Evolutionary conservation across 1,140 invertebrate species (phyloP).

Genomic region (Diprion similis): DNA sequence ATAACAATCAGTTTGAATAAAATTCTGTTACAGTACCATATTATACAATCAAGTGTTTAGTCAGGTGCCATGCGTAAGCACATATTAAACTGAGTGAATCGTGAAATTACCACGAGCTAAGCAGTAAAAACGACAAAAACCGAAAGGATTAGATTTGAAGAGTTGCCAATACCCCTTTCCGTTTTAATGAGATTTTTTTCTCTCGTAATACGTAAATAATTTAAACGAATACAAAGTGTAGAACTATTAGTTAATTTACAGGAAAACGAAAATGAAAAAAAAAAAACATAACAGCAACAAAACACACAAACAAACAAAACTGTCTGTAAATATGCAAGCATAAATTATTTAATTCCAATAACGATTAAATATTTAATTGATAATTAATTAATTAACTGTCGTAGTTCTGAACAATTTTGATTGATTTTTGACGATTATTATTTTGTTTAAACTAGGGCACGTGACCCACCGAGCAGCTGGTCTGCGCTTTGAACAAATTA

Average conservation of each 20-base stretch:
- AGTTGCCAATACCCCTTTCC: constrained; percentile 1
- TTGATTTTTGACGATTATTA: constrained; percentile 21
- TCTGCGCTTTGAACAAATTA: constrained; percentile 45
- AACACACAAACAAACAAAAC: background rate
- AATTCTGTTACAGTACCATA: constrained; percentile 2
- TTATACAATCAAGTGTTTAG: background rate
- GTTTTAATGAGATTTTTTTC: background rate
- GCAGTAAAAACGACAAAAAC: background rate
- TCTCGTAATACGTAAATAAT: background rate
- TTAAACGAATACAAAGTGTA: background rate
- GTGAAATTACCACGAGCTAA: no score
- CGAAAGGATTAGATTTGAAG: background rate
- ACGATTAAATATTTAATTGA: constrained; percentile 43
- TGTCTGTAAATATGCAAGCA: constrained; percentile 35
- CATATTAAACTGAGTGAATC: background rate
- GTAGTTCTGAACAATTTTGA: constrained; percentile 15
- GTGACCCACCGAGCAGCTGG: constrained; percentile 59
- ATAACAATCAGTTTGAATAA: background rate
- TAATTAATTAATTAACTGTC: background rate
- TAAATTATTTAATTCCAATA: constrained; percentile 51
- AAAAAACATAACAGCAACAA: background rate
- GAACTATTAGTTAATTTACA: constrained; percentile 2
- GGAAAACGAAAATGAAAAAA: background rate
- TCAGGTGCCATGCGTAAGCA: background rate
- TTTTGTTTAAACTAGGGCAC: constrained; percentile 30